Base-by-base conservation (phyloP, 2,113 vertebrate species). In the Panurus biarmicus region DNA sequence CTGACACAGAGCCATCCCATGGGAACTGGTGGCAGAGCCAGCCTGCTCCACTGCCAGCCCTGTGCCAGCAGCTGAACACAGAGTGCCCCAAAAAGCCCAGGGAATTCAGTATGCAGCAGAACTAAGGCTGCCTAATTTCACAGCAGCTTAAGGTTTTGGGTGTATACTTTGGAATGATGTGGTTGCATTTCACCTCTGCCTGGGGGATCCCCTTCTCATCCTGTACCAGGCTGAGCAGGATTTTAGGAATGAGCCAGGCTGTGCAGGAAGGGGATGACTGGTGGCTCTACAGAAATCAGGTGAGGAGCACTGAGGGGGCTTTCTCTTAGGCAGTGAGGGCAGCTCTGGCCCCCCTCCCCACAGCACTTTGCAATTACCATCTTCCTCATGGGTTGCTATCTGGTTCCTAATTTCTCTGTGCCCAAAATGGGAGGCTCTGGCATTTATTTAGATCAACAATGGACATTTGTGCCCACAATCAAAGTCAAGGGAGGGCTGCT, bases 241-340 rank as follows among this genome's bases (percentile, higher is more conserved):
- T 21, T 78, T 38, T 42, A 50, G 71, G 71, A 75, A 33, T 0
- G 0, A 84, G 35, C 20, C 1, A 0, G 25, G 61, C 24, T 57
- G 47, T 44, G 51, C n/a, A 66, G 12, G 7, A 44, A 20, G 19
- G 23, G 20, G 6, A 35, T 51, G 26, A 42, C 29, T 48, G 35
- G n/a, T 60, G 40, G 44, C 60, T 56, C 60, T 54, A 62, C 54
- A 69, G 54, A 11, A 15, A 58, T 21, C 66, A 36, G 72, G 23
- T 23, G 42, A 89, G 60, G 74, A 85, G 35, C 40, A 26, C 44
- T 33, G 18, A 42, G 20, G 13, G 51, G 20, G 38, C 6, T 31
- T 31, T 61, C 45, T 64, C 14, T 40, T 40, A 11, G 2, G 17
- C 58, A 36, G 16, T 6, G 14, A 16, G 20, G 15, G 10, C 19